Conservation (phyloP, 2,888 invertebrate species). For the Rutpela maculata region DNA sequence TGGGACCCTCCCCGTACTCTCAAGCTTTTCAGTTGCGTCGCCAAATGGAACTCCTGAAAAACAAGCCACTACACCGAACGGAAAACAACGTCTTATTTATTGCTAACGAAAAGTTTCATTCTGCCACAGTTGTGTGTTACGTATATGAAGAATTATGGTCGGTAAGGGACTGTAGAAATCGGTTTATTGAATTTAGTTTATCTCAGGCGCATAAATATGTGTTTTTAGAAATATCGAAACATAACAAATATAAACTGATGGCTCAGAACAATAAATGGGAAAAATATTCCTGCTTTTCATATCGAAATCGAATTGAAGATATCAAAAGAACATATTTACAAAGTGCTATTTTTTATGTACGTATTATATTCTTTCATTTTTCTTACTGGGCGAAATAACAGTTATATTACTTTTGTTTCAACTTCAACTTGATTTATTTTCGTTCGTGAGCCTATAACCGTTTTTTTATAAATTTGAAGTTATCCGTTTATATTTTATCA, state of each 20-base stretch:
- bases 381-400: background rate
- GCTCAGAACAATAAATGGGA: background rate
- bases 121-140: slow-evolving; percentile 40
- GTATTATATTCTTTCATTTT: background rate
- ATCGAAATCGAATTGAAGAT: background rate
- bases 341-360: background rate
- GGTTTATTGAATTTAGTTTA: slow-evolving; percentile 30
- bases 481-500: background rate
- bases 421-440: background rate
- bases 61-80: slow-evolving; percentile 49
- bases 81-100: slow-evolving; percentile 56
- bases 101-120: slow-evolving; percentile 43
- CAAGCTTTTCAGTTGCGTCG: slow-evolving; percentile 41
- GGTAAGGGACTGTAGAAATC: slow-evolving; percentile 24
- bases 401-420: slow-evolving; percentile 4
- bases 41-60: slow-evolving; percentile 45
- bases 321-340: slow-evolving; percentile 4
- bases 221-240: background rate
- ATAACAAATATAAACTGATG: background rate
- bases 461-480: background rate
- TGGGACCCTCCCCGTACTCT: slow-evolving; percentile 47
- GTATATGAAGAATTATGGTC: slow-evolving; percentile 37
- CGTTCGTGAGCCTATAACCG: background rate
- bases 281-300: background rate
- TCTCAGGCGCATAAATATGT: background rate